phyloP scores from a whole-genome alignment of 2,797 vertebrate species.

The Neosilurus hyrtlii region DNA sequence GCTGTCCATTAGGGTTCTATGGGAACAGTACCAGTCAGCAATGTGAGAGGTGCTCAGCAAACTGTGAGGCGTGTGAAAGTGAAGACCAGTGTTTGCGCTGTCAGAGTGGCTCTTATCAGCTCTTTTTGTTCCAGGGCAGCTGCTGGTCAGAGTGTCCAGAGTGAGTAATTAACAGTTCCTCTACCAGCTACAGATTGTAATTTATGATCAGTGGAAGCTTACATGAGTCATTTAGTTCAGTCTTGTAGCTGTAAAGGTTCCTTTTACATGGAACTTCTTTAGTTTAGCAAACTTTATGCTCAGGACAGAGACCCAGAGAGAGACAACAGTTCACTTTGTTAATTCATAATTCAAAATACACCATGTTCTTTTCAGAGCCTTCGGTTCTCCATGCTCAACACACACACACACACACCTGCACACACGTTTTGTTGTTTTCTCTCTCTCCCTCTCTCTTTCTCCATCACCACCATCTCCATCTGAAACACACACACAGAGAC shows the following conservation, averaged over 20 bases:
- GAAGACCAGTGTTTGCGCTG: conserved; percentile 74
- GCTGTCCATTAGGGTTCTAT: conserved; percentile 69
- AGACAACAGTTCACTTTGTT: no score
- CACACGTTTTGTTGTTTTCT: no score
- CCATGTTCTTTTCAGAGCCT: no score
- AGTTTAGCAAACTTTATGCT: neutral
- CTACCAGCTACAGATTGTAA: neutral
- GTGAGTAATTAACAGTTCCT: conserved; percentile 62
- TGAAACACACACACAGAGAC: no score
- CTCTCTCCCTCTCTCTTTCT: no score
- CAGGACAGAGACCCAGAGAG: no score
- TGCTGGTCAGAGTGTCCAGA: conserved; percentile 80
- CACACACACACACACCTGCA: no score
- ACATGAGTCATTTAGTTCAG: neutral
- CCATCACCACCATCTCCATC: no score
- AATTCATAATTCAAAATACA: no score
- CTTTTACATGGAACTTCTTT: neutral
- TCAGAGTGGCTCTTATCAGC: conserved; percentile 63
- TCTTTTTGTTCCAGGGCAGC: conserved; percentile 73
- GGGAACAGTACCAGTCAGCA: conserved; percentile 68
- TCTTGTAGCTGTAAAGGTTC: neutral
- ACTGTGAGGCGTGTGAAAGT: conserved; percentile 73
- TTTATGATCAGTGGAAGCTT: neutral
- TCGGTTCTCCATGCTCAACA: no score
- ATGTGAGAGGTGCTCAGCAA: conserved; percentile 76